These are phyloP conservation scores for Pogonocichla stellata DNA, from an alignment of 2,113 vertebrate genomes.

Conservation along the genomic window DNA sequence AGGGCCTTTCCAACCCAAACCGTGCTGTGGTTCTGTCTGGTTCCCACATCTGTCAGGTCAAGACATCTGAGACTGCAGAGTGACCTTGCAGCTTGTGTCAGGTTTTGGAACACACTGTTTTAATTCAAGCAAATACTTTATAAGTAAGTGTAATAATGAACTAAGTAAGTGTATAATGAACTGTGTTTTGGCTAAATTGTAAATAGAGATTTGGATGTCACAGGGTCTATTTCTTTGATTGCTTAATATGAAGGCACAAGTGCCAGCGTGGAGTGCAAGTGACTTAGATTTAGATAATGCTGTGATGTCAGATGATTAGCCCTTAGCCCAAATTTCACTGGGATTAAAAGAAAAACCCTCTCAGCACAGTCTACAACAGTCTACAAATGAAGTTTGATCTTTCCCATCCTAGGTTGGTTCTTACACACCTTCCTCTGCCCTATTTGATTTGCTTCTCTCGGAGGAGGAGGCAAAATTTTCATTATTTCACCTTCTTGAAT, in stretches of 20 bases:
- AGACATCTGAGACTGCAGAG: background rate
- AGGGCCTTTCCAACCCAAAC: background rate
- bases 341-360: background rate
- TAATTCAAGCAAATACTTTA: background rate
- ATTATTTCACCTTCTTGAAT: background rate
- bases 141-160: background rate
- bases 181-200: background rate
- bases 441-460: background rate
- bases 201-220: background rate
- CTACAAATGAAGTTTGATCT: no score
- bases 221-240: background rate
- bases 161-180: background rate
- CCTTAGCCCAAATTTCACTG: background rate
- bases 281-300: background rate
- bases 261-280: slow-evolving; percentile 40
- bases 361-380: background rate
- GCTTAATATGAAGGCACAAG: background rate
- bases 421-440: background rate
- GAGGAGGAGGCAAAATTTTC: background rate
- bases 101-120: background rate
- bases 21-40: background rate
- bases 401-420: background rate
- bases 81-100: accelerated
- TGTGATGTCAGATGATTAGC: background rate
- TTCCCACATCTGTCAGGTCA: background rate